Evolutionary conservation across 30 jellyfish, hydroid and myxozoan genomes (phyloP).

Genomic region (Rhopilema esculentum): DNA sequence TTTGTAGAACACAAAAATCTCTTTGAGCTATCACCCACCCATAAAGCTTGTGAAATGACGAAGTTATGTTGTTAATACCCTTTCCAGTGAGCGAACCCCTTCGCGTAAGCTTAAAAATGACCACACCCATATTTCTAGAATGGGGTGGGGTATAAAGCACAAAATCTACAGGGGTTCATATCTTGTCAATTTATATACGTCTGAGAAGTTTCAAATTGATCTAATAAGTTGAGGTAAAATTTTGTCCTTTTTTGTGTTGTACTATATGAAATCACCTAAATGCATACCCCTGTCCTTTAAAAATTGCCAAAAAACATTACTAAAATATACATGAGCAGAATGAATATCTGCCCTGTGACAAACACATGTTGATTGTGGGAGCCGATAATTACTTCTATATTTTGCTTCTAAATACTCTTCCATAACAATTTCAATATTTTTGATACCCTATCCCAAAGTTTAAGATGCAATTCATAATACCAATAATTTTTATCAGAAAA

Average conservation of each 20-base stretch:
- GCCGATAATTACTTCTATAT: too few species aligned
- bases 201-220: conserved; percentile 6
- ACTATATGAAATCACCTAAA: neutral
- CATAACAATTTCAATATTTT: too few species aligned
- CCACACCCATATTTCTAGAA: conserved; percentile 14
- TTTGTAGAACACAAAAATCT: neutral
- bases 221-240: neutral
- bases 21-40: conserved; percentile 22
- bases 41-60: conserved; percentile 6
- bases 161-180: neutral
- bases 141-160: neutral
- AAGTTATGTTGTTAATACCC: neutral
- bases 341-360: too few species aligned
- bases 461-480: too few species aligned
- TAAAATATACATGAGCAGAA: too few species aligned
- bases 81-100: neutral
- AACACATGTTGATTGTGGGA: too few species aligned
- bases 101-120: neutral
- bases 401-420: too few species aligned
- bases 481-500: too few species aligned
- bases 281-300: too few species aligned
- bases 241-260: neutral
- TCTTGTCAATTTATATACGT: neutral
- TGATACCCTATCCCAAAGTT: too few species aligned
- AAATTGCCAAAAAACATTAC: too few species aligned